Evolutionary conservation across 1,140 invertebrate genomes (phyloP).

Genomic region (Elysia chlorotica): DNA sequence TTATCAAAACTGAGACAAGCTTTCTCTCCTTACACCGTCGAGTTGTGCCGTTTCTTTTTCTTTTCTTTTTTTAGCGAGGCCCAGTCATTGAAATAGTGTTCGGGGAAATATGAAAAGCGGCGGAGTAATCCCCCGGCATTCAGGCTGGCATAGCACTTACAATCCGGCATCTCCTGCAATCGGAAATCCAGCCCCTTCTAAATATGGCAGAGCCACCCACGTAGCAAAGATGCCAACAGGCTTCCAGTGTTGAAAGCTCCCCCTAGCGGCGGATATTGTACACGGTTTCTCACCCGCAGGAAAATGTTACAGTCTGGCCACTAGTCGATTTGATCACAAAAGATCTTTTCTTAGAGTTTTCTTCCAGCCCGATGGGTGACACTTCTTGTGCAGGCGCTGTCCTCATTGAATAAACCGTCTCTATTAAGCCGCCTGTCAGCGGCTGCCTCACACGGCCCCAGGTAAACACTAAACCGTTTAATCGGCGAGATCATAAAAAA

Average conservation of each 20-base stretch:
- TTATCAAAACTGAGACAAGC: no score
- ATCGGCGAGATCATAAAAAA: slow-evolving; percentile 8
- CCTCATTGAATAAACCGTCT: not conserved
- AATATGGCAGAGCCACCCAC: not conserved
- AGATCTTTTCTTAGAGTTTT: not conserved
- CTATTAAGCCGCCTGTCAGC: slow-evolving; percentile 17
- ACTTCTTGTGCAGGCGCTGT: slow-evolving; percentile 1
- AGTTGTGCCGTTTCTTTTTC: no score
- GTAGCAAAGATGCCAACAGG: not conserved
- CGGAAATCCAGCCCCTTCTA: no score
- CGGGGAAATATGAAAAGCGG: no score
- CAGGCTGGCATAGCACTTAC: no score
- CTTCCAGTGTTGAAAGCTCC: not conserved
- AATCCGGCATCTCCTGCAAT: no score
- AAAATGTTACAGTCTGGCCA: no score
- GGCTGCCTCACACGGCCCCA: not conserved
- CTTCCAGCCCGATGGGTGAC: not conserved
- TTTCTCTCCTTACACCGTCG: no score
- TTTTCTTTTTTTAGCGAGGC: no score
- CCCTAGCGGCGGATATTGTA: not conserved
- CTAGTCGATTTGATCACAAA: not conserved
- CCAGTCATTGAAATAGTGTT: no score
- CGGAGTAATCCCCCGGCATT: no score
- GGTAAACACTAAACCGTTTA: slow-evolving; percentile 14
- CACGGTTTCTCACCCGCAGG: not conserved